Evolutionary conservation across 2,888 invertebrate genomes (phyloP), one percentile per base, ranked within the genome.

Genomic region (Actias luna): DNA sequence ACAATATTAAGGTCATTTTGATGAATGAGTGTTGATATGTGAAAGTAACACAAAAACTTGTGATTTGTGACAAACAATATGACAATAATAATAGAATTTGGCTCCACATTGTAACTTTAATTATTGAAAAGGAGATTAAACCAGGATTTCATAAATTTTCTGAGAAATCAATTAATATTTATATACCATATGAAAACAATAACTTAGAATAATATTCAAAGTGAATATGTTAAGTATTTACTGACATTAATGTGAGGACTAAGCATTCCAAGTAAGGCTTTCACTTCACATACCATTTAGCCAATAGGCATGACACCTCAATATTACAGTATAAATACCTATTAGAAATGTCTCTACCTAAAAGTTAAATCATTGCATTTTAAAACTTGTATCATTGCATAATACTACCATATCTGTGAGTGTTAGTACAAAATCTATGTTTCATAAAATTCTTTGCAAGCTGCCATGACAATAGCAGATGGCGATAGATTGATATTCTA

Each of bases 211-310:
- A 78, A 76, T 75, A 73, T 79, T 78, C 74, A 77, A 74, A 78
- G 75, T 72, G 67, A n/a, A n/a, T 75, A 77, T 78, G 74, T 80
- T 73, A 69, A 79, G 76, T 79, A 74, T 74, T 74, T 55, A n/a
- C 55, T 55, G 29, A n/a, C 55, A 55, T 55, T 55, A 27, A 73
- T 75, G 76, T 77, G 72, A 80, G 81, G 83, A 80, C 79, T 78
- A 76, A 78, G 74, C 82, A 83, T 83, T 82, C 79, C 77, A 77
- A 72, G 62, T 75, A 73, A 68, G 81, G 82, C 89, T 89, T 89
- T 89, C 89, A 89, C 89, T 87, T 84, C 69, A 73, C 62, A 69
- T 70, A 69, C 69, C 74, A 69, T 73, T 78, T 75, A 77, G 79
- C 74, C 68, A 74, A 77, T 75, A 77, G 80, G 75, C 75, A 74